Evolutionary conservation across 2,888 invertebrate species (phyloP).

Genomic region (Trichacis sp.): DNA sequence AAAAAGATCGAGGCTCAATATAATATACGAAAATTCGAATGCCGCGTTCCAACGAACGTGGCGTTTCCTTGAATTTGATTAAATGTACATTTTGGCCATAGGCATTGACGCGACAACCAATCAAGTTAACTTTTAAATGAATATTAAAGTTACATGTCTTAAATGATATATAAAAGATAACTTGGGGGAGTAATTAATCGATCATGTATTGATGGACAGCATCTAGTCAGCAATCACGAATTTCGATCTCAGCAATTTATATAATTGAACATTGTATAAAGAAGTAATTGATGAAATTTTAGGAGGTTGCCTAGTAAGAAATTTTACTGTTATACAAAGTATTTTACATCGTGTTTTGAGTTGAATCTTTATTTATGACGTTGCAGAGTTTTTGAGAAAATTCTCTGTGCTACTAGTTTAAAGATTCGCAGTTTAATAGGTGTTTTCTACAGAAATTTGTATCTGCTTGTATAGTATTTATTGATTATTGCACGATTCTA

Average conservation of each 20-base stretch:
- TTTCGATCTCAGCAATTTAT: constrained; percentile 43
- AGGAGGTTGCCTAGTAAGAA: constrained; percentile 53
- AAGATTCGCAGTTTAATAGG: too few relatives aligned
- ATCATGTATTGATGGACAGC: constrained; percentile 33
- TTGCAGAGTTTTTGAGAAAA: too few relatives aligned
- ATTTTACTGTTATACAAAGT: constrained; percentile 18
- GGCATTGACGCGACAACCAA: constrained; percentile 67
- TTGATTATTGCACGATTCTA: too few relatives aligned
- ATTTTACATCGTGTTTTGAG: constrained; percentile 16
- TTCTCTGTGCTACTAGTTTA: too few relatives aligned
- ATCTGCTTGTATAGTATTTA: too few relatives aligned
- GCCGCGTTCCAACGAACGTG: too few relatives aligned
- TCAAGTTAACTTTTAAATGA: constrained; percentile 67
- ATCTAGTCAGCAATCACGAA: constrained; percentile 45
- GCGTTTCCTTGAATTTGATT: constrained; percentile 18
- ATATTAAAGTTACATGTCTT: constrained; percentile 49
- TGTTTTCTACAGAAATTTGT: too few relatives aligned
- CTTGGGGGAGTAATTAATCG: constrained; percentile 56
- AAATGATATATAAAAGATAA: constrained; percentile 49
- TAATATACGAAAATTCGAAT: constrained; percentile 15
- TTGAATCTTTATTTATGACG: not conserved
- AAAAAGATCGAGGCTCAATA: constrained; percentile 33
- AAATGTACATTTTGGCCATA: constrained; percentile 51
- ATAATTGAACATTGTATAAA: constrained; percentile 42
- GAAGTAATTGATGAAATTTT: constrained; percentile 44